Evolutionary conservation across 2,888 invertebrate genomes (phyloP), one percentile per base, ranked within the genome.

Genomic region (Amiota minor): DNA sequence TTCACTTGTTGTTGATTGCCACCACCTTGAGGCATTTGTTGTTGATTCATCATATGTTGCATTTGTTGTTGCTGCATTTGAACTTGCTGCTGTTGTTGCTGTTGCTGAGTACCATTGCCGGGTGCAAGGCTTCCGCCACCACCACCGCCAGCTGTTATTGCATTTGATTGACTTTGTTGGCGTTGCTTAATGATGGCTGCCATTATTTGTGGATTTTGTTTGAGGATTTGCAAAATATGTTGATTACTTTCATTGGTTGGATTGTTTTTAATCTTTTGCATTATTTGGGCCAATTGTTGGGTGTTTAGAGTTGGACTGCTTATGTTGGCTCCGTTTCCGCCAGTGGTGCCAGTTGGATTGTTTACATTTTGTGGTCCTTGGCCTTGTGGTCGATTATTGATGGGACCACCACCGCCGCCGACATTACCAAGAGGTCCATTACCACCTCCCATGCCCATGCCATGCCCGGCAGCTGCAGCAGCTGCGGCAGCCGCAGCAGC

Each of bases 161-260:
- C 83, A 78, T 89, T 89, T 8, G 83, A 81, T 82, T 89, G 88
- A 79, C 87, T 88, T 77, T 90, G 93, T 91, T 95, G 94, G 88
- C 96, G 92, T 89, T 96, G 96, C 87, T 97, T 97, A 79, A 98
- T 95, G 88, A 97, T 97, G 72, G 97, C 97, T 72, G 97, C 97
- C 97, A 98, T 98, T 65, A 98, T 92, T 83, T 96, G 96, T 56
- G 98, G 98, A 91, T 98, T 97, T 78, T 95, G 95, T 90, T 97
- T 97, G 78, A 98, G 92, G 86, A 98, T 97, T 86, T 95, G 94
- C 77, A 98, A 91, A 76, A 96, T 94, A 90, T 96, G 95, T 87
- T 95, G 95, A 87, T 98, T 98, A 88, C 98, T 98, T 87, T 98
- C 97, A 79, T 95, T 95, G 68, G 96, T 95, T 82, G 95, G 95